Base-by-base conservation (phyloP, 2,113 vertebrate genomes). In the Neolamprologus falcicula region DNA sequence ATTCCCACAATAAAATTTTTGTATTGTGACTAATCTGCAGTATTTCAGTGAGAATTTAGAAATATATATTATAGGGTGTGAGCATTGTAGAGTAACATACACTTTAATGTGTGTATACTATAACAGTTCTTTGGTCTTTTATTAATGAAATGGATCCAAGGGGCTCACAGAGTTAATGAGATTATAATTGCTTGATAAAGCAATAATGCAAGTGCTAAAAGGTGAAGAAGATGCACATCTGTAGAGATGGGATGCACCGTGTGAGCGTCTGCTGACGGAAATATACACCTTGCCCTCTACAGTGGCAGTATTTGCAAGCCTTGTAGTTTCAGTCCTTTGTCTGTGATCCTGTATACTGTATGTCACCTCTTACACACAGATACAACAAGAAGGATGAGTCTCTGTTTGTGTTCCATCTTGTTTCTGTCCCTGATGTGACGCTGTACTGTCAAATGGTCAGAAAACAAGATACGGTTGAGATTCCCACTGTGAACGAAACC, bases 171-270 rank as follows among this genome's bases (percentile, higher is more conserved):
- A 71, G 52, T 85, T 80, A 68, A 85, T 66, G 47, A 90, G 79
- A 81, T 85, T 54, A 73, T 90, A 52, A 59, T 71, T 78, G 91
- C 86, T 92, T 94, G 78, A 88, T 89, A n/a, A 90, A 95, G 94
- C 89, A 94, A 93, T 94, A 90, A 90, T 80, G 24, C 45, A 54
- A 81, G 87, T 80, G 59, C 3, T 83, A 28, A 83, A 28, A 73
- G 28, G 10, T 54, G 57, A 76, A 84, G 82, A 78, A 50, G 42
- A 76, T 19, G 26, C 42, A 19, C 71, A 31, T 31, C 24, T 47
- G 13, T 19, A 57, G 21, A 45, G 3, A 54, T 59, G 28, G 21
- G 63, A 54, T 63, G 13, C 83, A 83, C 52, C 21, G 37, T 63
- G 16, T 80, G 11, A 50, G 82, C 66, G 53, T 83, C 9, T 82